Base-by-base conservation (phyloP, 1,140 invertebrate species). In the Macrosteles quadrilineatus region DNA sequence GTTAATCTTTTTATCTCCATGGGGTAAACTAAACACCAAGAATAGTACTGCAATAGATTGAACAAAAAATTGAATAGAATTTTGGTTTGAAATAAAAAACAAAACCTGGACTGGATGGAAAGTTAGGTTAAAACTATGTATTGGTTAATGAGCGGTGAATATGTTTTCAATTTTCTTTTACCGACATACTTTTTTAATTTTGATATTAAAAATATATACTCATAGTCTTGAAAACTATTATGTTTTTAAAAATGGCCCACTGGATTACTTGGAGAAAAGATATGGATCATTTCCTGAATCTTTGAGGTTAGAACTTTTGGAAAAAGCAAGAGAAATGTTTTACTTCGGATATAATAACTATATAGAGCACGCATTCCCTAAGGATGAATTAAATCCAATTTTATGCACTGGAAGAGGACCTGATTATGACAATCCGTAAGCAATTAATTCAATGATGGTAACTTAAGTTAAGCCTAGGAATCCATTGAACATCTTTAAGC, bases 261-360 rank as follows among this genome's bases (percentile, higher is more conserved):
- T 78, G 66, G 80, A 82, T 72, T 76, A 77, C 45, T 77, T 83
- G 65, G 80, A 83, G 66, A 76, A 71, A n/a, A 83, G 83, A 74
- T 85, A 83, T 80, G 80, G 80, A 4, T 73, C 77, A 45, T 81
- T 80, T 71, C 72, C 78, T 0, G 81, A 83, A 70, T 72, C 75
- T 19, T 75, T 79, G 63, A 71, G 81, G 17, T 47, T 78, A 27
- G 71, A 78, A 67, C 79, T 82, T 75, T 55, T 79, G 66, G 90
- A 95, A 77, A 91, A 95, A 81, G 92, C 93, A 0, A 84, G 88
- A 30, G 85, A 89, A 69, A 95, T 96, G 92, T 96, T 96, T 79
- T 90, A 94, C 78, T 95, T 98, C 88, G 97, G 95, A 0, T 99
- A 99, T 80, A 90, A 98, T 74, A 93, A 92, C 75, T 99, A 99